Evolutionary conservation across 2,113 vertebrate genomes (phyloP).

Genomic region (Donacobius atricapilla): DNA sequence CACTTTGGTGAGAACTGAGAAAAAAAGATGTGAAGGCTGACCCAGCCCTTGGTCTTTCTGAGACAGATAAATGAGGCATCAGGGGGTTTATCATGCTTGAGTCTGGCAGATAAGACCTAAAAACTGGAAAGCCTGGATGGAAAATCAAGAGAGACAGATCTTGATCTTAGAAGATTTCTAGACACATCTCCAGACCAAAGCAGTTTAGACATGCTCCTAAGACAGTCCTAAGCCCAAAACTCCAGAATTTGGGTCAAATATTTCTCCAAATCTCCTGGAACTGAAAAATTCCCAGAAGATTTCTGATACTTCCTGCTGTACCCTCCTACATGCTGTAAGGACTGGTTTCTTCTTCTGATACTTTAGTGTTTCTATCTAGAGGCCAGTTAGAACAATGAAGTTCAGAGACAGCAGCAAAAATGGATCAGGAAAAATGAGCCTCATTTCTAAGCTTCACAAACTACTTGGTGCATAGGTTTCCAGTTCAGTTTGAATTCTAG

Average conservation of each 20-base stretch:
- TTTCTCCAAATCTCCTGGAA: neutral
- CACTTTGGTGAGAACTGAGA: neutral
- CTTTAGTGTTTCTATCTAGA: neutral
- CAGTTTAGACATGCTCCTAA: neutral
- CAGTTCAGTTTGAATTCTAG: conserved; percentile 31
- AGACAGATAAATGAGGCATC: conserved; percentile 16
- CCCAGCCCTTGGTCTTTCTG: neutral
- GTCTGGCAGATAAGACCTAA: conserved; percentile 34
- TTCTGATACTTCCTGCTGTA: neutral
- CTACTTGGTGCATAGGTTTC: neutral
- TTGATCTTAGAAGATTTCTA: neutral
- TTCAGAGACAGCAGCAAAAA: neutral
- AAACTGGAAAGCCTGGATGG: neutral
- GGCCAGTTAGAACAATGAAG: neutral
- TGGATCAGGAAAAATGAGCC: neutral
- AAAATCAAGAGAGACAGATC: conserved; percentile 5
- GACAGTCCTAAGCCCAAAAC: neutral
- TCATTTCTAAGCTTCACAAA: neutral
- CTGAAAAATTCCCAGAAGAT: neutral
- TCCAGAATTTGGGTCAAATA: neutral
- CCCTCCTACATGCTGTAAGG: neutral
- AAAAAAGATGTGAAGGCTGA: neutral
- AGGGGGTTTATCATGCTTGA: neutral
- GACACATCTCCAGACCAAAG: neutral
- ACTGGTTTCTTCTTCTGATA: neutral